Conservation (phyloP, 2,113 vertebrate genomes). For the Lophura nycthemera region DNA sequence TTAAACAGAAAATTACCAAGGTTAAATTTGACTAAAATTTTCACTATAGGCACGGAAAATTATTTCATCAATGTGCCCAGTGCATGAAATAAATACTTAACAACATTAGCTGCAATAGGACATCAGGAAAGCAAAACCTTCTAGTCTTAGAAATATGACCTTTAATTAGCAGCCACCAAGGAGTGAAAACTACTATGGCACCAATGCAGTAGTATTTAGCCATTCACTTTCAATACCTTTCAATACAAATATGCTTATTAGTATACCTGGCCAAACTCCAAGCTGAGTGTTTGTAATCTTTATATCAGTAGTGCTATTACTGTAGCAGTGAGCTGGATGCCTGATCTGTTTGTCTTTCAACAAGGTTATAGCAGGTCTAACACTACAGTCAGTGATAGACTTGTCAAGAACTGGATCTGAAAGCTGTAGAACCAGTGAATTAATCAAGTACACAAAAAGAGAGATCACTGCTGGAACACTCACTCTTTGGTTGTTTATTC, state of each 20-base stretch:
- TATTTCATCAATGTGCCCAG: neutral
- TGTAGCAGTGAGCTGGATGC: neutral
- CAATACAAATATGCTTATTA: neutral
- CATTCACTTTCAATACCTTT: conserved; percentile 6
- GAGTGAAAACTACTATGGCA: conserved; percentile 35
- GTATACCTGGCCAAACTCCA: neutral
- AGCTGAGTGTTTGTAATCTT: neutral
- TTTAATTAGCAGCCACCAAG: neutral
- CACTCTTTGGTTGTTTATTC: neutral
- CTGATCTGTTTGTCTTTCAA: neutral
- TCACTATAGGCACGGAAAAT: neutral
- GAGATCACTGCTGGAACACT: neutral
- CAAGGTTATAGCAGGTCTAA: neutral
- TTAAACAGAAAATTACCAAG: neutral
- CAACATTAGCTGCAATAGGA: conserved; percentile 2
- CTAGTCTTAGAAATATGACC: neutral
- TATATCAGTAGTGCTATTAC: neutral
- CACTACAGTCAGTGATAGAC: neutral
- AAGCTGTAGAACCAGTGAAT: neutral
- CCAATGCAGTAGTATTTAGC: conserved; percentile 24
- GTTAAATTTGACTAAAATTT: conserved; percentile 31
- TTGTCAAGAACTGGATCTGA: neutral
- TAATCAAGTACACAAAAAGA: neutral
- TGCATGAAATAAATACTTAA: conserved; percentile 31
- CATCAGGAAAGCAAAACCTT: conserved; percentile 1